A percentile compares a stretch with the other conserved stretches of the same genome.
Conservation (phyloP, 1,140 invertebrate genomes). For the Drosophila tani region DNA sequence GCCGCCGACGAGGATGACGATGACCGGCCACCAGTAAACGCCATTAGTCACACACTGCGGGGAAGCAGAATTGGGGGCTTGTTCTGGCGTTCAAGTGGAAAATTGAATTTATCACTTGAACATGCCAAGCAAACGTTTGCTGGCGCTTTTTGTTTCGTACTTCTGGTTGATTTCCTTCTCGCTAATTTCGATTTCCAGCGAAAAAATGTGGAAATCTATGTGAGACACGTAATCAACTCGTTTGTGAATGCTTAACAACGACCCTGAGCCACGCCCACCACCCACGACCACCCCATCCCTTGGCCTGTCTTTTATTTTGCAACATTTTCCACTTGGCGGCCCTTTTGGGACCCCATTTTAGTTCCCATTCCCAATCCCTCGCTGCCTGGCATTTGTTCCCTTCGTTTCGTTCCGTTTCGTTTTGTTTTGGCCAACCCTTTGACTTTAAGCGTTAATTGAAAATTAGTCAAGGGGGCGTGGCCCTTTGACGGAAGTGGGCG, state of each 20-base stretch:
- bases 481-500: conserved; percentile 58
- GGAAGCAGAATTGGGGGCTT: not conserved
- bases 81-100: conserved; percentile 76
- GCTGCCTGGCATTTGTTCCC: conserved; percentile 1
- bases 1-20: conserved; percentile 20
- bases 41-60: conserved; percentile 74
- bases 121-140: conserved; percentile 67
- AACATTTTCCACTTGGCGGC: conserved; percentile 67
- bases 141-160: conserved; percentile 24
- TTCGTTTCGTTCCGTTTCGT: conserved; percentile 3
- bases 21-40: conserved; percentile 61
- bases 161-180: conserved; percentile 33
- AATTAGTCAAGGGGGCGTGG: conserved; percentile 60
- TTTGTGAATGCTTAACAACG: conserved; percentile 69
- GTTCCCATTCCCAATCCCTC: not conserved
- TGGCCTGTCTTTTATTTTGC: conserved; percentile 40
- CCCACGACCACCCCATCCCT: too few relatives aligned
- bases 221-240: conserved; percentile 82
- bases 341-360: conserved; percentile 16
- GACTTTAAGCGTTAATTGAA: conserved; percentile 73
- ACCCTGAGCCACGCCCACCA: not conserved
- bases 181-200: conserved; percentile 52
- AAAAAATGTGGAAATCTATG: conserved; percentile 67
- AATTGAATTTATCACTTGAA: conserved; percentile 84
- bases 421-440: conserved; percentile 50